phyloP scores from a whole-genome alignment of 2,888 invertebrate genomes.

The Ophioninae sp. region DNA sequence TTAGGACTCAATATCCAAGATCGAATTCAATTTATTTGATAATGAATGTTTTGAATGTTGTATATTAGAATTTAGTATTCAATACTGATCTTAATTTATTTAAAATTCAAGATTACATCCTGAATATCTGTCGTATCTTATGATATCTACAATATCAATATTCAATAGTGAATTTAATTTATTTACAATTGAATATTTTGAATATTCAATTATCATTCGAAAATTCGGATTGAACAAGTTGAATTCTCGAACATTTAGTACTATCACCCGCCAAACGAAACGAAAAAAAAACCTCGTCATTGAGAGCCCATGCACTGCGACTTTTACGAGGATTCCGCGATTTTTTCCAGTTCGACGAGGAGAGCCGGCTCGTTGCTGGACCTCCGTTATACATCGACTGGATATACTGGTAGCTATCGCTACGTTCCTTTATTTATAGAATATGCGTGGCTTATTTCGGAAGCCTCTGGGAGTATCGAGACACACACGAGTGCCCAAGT shows the following conservation, averaged over 20 bases:
- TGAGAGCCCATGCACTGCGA: background rate
- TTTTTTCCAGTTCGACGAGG: constrained; percentile 18
- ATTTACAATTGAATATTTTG: too few species aligned
- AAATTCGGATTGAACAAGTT: background rate
- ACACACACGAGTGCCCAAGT: background rate
- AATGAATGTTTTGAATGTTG: too few species aligned
- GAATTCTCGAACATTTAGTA: background rate
- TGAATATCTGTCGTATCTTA: too few species aligned
- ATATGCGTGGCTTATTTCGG: constrained; percentile 57
- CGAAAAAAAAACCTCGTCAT: background rate
- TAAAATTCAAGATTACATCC: too few species aligned
- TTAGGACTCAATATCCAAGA: too few species aligned
- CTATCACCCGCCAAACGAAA: background rate
- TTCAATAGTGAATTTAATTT: too few species aligned
- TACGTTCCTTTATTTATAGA: constrained; percentile 57
- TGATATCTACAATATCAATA: too few species aligned
- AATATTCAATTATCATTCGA: too few species aligned
- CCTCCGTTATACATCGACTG: constrained; percentile 17
- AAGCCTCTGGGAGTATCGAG: constrained; percentile 37
- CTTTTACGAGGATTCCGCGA: constrained; percentile 26
- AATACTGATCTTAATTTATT: too few species aligned
- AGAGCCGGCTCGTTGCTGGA: background rate
- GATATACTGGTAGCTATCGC: constrained; percentile 19
- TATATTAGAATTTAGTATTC: too few species aligned
- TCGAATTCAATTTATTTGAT: too few species aligned